phyloP scores from a whole-genome alignment of 2,888 invertebrate genomes.

The Timema podura region DNA sequence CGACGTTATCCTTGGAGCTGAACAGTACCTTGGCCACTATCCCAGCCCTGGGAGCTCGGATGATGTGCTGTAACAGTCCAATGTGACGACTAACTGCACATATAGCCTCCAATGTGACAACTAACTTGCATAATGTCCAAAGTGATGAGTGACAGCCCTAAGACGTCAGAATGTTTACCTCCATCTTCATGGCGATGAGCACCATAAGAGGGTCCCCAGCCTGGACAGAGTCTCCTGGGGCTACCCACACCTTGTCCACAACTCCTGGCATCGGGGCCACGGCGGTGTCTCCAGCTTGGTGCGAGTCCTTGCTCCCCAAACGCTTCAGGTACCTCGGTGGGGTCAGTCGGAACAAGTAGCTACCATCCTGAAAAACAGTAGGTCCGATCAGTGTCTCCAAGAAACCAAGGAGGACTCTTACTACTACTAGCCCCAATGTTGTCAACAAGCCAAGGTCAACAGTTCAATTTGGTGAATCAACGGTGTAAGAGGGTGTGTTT shows the following conservation, averaged over 20 bases:
- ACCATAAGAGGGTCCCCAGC: slow-evolving; percentile 88
- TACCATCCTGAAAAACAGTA: slow-evolving; percentile 54
- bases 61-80: slow-evolving; percentile 61
- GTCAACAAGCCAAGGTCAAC: too few relatives aligned
- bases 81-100: too few relatives aligned
- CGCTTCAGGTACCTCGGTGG: slow-evolving; percentile 53
- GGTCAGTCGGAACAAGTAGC: slow-evolving; percentile 60
- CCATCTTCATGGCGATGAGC: slow-evolving; percentile 99
- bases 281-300: slow-evolving; percentile 54
- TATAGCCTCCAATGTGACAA: too few relatives aligned
- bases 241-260: slow-evolving; percentile 84
- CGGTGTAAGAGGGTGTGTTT: too few relatives aligned
- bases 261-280: slow-evolving; percentile 95
- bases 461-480: too few relatives aligned
- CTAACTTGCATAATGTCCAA: too few relatives aligned
- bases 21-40: slow-evolving; percentile 67
- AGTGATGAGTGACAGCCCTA: too few relatives aligned
- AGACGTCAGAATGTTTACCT: slow-evolving; percentile 49
- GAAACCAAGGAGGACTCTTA: neutral
- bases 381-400: too few relatives aligned
- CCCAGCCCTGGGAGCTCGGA: slow-evolving; percentile 78
- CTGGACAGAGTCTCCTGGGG: slow-evolving; percentile 73
- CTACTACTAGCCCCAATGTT: too few relatives aligned
- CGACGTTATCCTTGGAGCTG: slow-evolving; percentile 75
- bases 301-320: slow-evolving; percentile 25